Conservation (phyloP, 2,797 vertebrate genomes). For the Rhincodon typus region DNA sequence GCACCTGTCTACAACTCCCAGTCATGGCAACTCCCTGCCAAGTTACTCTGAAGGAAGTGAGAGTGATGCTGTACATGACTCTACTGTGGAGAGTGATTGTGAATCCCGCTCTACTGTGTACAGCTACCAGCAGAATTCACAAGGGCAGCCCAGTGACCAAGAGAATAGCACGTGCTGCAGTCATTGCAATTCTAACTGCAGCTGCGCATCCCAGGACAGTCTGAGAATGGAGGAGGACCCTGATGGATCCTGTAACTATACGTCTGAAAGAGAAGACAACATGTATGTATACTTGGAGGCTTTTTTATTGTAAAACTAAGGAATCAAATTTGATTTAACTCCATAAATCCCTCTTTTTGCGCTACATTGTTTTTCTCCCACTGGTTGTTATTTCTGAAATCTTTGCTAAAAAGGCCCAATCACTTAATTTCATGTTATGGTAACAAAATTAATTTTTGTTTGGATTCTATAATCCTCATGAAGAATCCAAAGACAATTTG, state of each 20-base stretch:
- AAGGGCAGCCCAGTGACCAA: slow-evolving; percentile 20
- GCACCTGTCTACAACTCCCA: neutral
- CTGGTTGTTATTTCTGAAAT: neutral
- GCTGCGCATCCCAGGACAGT: neutral
- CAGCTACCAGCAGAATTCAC: slow-evolving; percentile 15
- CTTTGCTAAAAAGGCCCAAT: neutral
- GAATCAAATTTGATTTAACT: neutral
- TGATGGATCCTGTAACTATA: slow-evolving; percentile 7
- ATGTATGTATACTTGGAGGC: slow-evolving; percentile 37
- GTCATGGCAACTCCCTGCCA: neutral
- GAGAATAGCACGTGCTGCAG: slow-evolving; percentile 21
- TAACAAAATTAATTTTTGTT: neutral
- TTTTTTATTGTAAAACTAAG: neutral
- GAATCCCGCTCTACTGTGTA: slow-evolving; percentile 24
- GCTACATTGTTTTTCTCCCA: neutral
- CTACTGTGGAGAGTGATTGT: neutral
- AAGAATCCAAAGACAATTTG: neutral
- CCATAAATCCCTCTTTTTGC: neutral
- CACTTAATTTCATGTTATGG: neutral
- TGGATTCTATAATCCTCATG: neutral
- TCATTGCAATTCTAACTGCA: slow-evolving; percentile 27
- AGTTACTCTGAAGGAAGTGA: slow-evolving; percentile 35
- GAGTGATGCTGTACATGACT: slow-evolving; percentile 22
- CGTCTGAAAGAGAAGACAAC: slow-evolving; percentile 28
- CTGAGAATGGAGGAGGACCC: slow-evolving; percentile 27